phyloP scores from a whole-genome alignment of 2,113 vertebrate species.

The Rhineura floridana region DNA sequence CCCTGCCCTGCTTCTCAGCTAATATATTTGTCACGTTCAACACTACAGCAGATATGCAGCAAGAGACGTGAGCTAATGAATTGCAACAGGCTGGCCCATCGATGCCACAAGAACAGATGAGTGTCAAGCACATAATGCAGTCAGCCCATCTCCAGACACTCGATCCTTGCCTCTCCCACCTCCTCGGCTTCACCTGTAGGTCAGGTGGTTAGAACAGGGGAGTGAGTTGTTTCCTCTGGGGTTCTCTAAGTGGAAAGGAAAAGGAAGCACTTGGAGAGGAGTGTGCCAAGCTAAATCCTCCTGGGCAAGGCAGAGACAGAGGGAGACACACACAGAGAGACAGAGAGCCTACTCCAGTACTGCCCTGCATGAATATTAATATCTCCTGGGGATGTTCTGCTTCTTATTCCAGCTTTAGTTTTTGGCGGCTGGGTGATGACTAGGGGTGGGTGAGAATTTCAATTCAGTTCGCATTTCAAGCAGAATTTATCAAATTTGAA shows the following conservation, averaged over 20 bases:
- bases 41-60: neutral
- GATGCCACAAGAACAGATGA: neutral
- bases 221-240: neutral
- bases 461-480: no score
- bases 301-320: neutral
- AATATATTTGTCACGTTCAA: slow-evolving; percentile 5
- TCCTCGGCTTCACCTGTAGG: neutral
- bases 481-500: no score
- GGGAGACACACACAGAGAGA: no score
- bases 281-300: neutral
- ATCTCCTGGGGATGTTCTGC: no score
- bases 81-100: neutral
- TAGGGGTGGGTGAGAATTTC: no score
- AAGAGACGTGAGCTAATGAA: neutral
- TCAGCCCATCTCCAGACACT: neutral
- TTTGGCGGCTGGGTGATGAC: neutral
- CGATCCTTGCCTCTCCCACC: neutral
- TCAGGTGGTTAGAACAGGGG: neutral
- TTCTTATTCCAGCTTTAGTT: no score
- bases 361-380: no score
- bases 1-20: neutral
- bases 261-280: neutral
- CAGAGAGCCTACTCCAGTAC: no score
- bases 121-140: neutral
- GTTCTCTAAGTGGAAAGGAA: neutral